Percentiles rank a stretch among this genome's conserved stretches.
Evolutionary conservation across 2,888 invertebrate species (phyloP).

Genomic region (Drosophila parthenogenetica): DNA sequence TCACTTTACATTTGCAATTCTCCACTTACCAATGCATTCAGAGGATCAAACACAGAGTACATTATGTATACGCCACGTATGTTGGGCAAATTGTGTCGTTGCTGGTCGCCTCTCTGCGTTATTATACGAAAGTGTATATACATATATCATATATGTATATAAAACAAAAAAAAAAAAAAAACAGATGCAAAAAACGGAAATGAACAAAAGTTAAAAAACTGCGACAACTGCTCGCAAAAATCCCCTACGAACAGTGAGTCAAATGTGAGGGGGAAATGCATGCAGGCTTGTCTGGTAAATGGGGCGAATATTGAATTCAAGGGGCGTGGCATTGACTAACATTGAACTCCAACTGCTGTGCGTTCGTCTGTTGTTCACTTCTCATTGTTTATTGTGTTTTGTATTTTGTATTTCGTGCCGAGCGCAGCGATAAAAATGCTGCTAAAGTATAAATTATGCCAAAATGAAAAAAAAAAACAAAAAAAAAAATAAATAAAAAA

Average conservation of each 20-base stretch:
- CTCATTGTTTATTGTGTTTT: slow-evolving; percentile 73
- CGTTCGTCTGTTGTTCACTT: slow-evolving; percentile 48
- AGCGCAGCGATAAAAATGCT: slow-evolving; percentile 80
- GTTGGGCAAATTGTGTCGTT: slow-evolving; percentile 14
- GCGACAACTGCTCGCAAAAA: slow-evolving; percentile 35
- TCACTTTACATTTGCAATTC: slow-evolving; percentile 11
- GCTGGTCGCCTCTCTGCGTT: slow-evolving; percentile 24
- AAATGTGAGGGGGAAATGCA: slow-evolving; percentile 11
- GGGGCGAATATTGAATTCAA: slow-evolving; percentile 9
- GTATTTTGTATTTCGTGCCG: slow-evolving; percentile 66
- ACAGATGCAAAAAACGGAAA: no score
- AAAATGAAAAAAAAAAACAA: slow-evolving; percentile 60
- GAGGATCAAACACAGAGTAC: slow-evolving; percentile 38
- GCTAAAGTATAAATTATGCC: slow-evolving; percentile 79
- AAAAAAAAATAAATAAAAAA: neutral
- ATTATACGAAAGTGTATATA: slow-evolving; percentile 19
- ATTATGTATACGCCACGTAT: slow-evolving; percentile 49
- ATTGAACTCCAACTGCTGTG: slow-evolving; percentile 62
- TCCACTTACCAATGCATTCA: slow-evolving; percentile 5
- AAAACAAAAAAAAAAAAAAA: slow-evolving; percentile 1
- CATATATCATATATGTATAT: slow-evolving; percentile 30
- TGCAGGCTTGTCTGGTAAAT: slow-evolving; percentile 1
- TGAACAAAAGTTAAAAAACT: slow-evolving; percentile 28
- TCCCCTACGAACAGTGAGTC: slow-evolving; percentile 12
- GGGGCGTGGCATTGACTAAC: slow-evolving; percentile 60